Base-by-base conservation (phyloP, 2,797 vertebrate species). In the Phrynocephalus vlangalii region DNA sequence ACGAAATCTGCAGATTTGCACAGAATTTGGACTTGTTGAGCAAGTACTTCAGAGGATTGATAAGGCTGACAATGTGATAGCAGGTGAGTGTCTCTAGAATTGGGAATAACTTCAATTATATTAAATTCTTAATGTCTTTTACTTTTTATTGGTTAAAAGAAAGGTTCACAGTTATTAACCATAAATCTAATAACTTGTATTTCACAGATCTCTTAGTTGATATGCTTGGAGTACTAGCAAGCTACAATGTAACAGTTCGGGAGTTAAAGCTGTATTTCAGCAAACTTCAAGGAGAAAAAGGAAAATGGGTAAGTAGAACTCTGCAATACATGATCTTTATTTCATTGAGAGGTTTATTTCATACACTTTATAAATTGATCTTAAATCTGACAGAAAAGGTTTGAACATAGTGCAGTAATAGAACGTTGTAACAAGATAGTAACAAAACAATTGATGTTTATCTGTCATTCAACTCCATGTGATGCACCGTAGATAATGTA, bases 211-310 rank as follows among this genome's bases (percentile, higher is more conserved):
- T 99, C 89, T 94, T 99, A 83, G 99, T 99, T 95, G 99, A 99
- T 94, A 99, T 98, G 98, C 94, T 99, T 94, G 98, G 99, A 16
- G 98, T 99, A 79, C 94, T 99, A 92, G 98, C 99, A 84, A 99
- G 98, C 96, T 99, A 99, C 96, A 99, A 98, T 96, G 97, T 99
- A 97, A 99, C 98, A 0, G 99, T 99, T 90, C 98, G 98, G 90
- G 99, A 99, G 92, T 96, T 99, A 73, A 99, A 99, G 96, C 96
- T 99, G 20, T 99, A 98, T 96, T 99, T 99, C 97, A 99, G 99
- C 96, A 99, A 98, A 93, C 97, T 99, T 91, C 98, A 99, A 95
- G 98, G 98, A 95, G 98, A 99, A 94, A 97, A 97, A 96, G 98
- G 97, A 95, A 98, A 98, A 96, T 99, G 99, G 99, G 99, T 99